Conservation (phyloP, 1,140 invertebrate genomes). For the Acromyrmex heyeri region DNA sequence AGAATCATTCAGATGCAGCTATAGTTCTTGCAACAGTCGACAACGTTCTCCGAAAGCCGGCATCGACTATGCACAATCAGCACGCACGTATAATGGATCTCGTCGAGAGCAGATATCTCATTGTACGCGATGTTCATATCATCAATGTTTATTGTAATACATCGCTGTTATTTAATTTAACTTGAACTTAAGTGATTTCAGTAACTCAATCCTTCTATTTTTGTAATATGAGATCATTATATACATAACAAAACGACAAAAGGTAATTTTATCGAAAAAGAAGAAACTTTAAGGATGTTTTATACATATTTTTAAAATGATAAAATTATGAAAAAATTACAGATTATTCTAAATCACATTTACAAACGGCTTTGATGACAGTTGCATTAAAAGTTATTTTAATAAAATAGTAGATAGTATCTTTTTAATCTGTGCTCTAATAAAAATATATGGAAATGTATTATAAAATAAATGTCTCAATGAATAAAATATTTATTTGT, state of each 20-base stretch:
- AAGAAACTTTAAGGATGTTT: not conserved
- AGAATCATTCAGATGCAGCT: not conserved
- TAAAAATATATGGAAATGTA: no score
- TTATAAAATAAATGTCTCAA: no score
- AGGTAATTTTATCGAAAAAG: not conserved
- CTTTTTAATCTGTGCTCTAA: no score
- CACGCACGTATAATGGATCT: constrained; percentile 16
- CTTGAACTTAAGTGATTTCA: not conserved
- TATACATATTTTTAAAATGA: no score
- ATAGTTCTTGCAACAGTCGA: constrained; percentile 12
- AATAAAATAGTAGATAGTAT: no score
- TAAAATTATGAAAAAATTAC: no score
- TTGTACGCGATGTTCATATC: not conserved
- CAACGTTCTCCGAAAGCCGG: constrained; percentile 10
- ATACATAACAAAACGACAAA: not conserved
- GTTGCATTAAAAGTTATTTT: no score
- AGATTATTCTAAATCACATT: no score
- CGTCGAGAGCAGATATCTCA: not conserved
- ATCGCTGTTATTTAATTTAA: constrained; percentile 16
- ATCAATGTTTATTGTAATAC: not conserved
- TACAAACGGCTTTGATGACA: no score
- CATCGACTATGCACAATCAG: constrained; percentile 24
- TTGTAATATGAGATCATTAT: not conserved
- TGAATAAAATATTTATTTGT: no score
- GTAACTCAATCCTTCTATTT: not conserved